phyloP scores from a whole-genome alignment of 2,797 vertebrate species.

The Cuculus canorus region DNA sequence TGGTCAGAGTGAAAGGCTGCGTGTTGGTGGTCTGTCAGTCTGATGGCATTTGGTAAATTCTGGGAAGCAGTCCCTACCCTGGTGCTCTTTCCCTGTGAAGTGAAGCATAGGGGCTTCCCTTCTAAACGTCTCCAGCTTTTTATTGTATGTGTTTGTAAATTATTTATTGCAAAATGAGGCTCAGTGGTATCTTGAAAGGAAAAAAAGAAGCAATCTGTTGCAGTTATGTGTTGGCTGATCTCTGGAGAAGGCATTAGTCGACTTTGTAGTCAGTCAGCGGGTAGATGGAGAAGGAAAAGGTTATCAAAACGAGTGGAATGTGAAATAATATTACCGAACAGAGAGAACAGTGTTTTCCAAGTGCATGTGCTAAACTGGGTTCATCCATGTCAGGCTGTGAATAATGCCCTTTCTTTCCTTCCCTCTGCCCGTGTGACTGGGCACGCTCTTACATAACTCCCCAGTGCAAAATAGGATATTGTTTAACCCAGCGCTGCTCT shows the following conservation, averaged over 20 bases:
- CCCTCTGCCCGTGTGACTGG: conserved; percentile 64
- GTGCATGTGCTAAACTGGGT: conserved; percentile 61
- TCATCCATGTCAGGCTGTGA: conserved; percentile 65
- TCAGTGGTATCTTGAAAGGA: not conserved
- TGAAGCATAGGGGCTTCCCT: not conserved
- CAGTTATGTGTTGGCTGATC: not conserved
- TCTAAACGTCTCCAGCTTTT: not conserved
- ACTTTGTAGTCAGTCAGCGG: not conserved
- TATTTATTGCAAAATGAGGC: conserved; percentile 13
- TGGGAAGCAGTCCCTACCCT: not conserved
- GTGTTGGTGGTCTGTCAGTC: rapidly evolving
- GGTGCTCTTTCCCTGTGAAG: not conserved
- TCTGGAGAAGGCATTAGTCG: not conserved
- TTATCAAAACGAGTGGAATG: conserved; percentile 78
- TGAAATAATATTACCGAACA: conserved; percentile 74
- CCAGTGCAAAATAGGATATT: conserved; percentile 65
- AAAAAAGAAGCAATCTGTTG: not conserved
- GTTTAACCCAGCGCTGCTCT: conserved; percentile 20
- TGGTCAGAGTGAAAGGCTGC: not conserved
- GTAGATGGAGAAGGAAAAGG: conserved; percentile 61
- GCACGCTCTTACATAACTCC: conserved; percentile 53
- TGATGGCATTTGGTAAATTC: not conserved
- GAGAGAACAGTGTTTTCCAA: conserved; percentile 74
- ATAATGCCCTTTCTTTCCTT: conserved; percentile 72
- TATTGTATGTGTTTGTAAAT: not conserved